phyloP scores from a whole-genome alignment of 2,888 invertebrate genomes.

The Tanytarsus gracilentus region DNA sequence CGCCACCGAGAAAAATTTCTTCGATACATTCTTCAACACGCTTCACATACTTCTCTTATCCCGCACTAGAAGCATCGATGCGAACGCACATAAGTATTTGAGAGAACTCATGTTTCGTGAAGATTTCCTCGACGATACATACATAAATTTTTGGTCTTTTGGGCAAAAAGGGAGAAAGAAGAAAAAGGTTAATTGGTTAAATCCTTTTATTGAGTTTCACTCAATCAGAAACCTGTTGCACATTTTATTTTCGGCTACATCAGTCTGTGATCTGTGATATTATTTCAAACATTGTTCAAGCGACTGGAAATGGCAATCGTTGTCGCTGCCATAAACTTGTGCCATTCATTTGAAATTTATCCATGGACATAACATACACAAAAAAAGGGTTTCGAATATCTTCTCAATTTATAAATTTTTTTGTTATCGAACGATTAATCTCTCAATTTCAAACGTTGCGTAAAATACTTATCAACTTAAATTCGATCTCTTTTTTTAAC shows the following conservation, averaged over 20 bases:
- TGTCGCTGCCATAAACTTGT: conserved; percentile 10
- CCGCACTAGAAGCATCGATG: not conserved
- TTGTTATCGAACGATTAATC: conserved; percentile 24
- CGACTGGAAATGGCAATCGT: conserved; percentile 25
- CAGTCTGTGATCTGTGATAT: conserved; percentile 9
- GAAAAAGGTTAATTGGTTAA: conserved; percentile 26
- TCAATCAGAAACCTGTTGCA: conserved; percentile 25
- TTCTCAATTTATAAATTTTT: not conserved
- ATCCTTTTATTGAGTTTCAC: conserved; percentile 6
- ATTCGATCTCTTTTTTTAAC: conserved; percentile 13
- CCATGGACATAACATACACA: not conserved
- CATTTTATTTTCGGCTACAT: not conserved
- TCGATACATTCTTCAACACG: not conserved
- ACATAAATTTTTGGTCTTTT: not conserved
- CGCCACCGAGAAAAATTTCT: conserved; percentile 12
- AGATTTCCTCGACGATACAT: conserved; percentile 7
- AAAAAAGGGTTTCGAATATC: conserved; percentile 14
- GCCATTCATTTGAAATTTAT: conserved; percentile 15
- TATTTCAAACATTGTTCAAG: conserved; percentile 16
- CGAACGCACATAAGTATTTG: conserved; percentile 13
- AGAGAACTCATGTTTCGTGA: conserved; percentile 24
- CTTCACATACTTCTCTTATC: conserved; percentile 13
- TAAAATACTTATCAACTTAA: conserved; percentile 21
- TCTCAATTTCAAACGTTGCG: conserved; percentile 26
- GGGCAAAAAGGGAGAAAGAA: not conserved